Percentiles rank a stretch among this genome's conserved stretches.
Evolutionary conservation across 2,888 invertebrate genomes (phyloP).

Genomic region (Phragmatobia fuliginosa): DNA sequence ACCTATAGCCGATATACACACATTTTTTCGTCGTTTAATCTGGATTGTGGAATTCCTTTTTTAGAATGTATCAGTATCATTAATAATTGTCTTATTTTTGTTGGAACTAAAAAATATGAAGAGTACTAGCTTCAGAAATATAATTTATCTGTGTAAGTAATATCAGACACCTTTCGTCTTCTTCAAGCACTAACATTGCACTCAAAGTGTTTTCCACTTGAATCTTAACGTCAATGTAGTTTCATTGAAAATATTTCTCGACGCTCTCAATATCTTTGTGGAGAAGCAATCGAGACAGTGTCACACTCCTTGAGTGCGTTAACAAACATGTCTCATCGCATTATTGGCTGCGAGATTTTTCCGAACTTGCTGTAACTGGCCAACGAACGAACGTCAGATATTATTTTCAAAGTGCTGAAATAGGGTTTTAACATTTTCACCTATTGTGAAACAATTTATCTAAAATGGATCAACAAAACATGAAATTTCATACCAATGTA

Average conservation of each 20-base stretch:
- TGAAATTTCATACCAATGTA: background rate
- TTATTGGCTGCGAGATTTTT: background rate
- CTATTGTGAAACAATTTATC: background rate
- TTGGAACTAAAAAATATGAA: background rate
- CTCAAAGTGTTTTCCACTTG: background rate
- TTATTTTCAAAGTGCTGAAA: background rate
- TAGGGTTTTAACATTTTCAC: background rate
- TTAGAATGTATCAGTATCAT: background rate
- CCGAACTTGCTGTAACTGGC: background rate
- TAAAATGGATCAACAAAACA: background rate
- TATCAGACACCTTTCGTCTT: background rate
- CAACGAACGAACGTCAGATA: background rate
- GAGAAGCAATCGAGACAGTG: background rate
- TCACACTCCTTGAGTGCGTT: background rate
- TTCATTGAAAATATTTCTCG: background rate
- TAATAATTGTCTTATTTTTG: background rate
- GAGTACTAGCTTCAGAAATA: background rate
- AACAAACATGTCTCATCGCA: background rate
- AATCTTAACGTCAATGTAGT: background rate
- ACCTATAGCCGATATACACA: no score
- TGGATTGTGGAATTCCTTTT: background rate
- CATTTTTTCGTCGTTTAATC: background rate
- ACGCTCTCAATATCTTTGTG: no score
- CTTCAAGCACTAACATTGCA: background rate
- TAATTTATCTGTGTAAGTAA: background rate